Evolutionary conservation across 2,888 invertebrate species (phyloP), one percentile per base, ranked within the genome.

Genomic region (Spodoptera exigua): DNA sequence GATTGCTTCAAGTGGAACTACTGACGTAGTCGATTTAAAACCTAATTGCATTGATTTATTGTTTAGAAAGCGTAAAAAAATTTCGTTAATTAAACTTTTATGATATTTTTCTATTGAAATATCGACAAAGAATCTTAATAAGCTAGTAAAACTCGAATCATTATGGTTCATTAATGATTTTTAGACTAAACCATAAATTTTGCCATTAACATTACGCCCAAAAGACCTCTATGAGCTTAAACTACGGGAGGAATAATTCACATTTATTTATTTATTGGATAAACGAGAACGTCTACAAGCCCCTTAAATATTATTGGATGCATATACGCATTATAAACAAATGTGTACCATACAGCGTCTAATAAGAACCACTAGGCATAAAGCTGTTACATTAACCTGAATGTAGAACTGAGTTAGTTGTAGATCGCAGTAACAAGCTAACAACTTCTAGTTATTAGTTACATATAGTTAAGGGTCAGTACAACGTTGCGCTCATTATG

Each of bases 401-500:
- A 40, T 17, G 21, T 58, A 49, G 9, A 44, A 67, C 46, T 27
- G 9, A n/a, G 18, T 17, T 13, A 39, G 51, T 43, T 43, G 41
- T 36, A 67, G 16, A 53, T 40, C 34, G 44, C 21, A 44, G 48
- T 55, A 65, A 61, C 44, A 68, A 60, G 37, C 46, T 34, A 49
- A 47, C 56, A 61, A 63, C 46, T 51, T 59, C 57, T 40, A 59
- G 51, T 61, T 56, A 54, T 52, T 58, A 64, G 45, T 61, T 39
- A 41, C 13, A 36, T 61, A 41, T 16, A 44, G 70, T 80, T 77
- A 74, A 74, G 79, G 86, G 84, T 85, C 85, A 83, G 77, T 71
- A 80, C 84, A 85, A 86, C 82, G 83, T 83, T 78, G 78, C 70
- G 78, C 78, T 86, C 83, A 86, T 86, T 87, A 85, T 88, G 79